Evolutionary conservation across 2,113 vertebrate genomes (phyloP).

Genomic region (Amphiprion percula): DNA sequence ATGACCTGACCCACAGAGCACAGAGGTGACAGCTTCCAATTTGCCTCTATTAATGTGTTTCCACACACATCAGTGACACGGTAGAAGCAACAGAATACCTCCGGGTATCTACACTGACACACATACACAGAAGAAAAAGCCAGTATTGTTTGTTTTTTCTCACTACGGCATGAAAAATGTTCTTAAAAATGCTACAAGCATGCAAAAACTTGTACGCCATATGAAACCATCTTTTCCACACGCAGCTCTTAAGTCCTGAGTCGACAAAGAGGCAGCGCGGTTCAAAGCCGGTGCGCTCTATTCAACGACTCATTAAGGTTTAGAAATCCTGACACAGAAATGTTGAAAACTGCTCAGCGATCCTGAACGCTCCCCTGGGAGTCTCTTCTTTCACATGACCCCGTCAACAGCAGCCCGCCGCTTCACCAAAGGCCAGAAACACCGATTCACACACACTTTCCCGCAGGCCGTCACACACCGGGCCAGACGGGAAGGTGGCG

Average conservation of each 20-base stretch:
- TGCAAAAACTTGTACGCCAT: not conserved
- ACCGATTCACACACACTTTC: constrained; percentile 8
- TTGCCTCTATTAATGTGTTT: constrained; percentile 4
- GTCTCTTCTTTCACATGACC: constrained; percentile 62
- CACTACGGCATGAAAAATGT: not conserved
- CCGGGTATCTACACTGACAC: not conserved
- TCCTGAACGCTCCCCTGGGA: constrained; percentile 56
- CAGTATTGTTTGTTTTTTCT: not conserved
- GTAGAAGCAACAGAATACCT: not conserved
- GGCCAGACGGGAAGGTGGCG: constrained; percentile 15
- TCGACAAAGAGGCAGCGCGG: not conserved
- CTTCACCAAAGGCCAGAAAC: constrained; percentile 51
- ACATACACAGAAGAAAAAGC: not conserved
- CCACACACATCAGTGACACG: not conserved
- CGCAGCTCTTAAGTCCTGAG: not conserved
- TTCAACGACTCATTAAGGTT: constrained; percentile 30
- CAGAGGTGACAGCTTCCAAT: constrained; percentile 7
- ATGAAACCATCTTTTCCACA: constrained; percentile 3
- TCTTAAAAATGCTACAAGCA: not conserved
- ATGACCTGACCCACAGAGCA: constrained; percentile 21
- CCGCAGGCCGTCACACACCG: constrained; percentile 19
- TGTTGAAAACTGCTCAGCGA: constrained; percentile 40
- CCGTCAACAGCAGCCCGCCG: constrained; percentile 34
- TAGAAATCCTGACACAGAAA: constrained; percentile 37
- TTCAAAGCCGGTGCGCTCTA: constrained; percentile 33